Base-by-base conservation (phyloP, 1,140 invertebrate species). In the Thaumetopoea pityocampa region DNA sequence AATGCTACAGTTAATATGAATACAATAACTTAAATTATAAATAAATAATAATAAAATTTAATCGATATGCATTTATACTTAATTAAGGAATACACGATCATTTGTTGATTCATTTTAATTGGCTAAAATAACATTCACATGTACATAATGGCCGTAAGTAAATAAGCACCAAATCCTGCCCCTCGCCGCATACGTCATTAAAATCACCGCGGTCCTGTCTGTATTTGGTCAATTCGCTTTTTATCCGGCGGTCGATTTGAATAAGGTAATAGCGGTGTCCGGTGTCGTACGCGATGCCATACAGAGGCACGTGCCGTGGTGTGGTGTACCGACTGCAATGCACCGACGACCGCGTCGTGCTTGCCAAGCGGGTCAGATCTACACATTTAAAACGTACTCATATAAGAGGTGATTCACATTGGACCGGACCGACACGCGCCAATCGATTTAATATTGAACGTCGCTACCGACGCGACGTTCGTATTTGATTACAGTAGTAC, bases 241-340 rank as follows among this genome's bases (percentile, higher is more conserved):
- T 79, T 79, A 65, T 59, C 49, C 44, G 12, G 33, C 14, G 28
- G 38, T 30, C 23, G 28, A 80, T 80, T 74, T 78, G 51, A 71
- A 78, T 81, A 68, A 60, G 60, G 51, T 70, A 64, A 61, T 76
- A 69, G 76, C 55, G 29, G 52, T 59, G 59, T 63, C 60, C 54
- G 55, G 61, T 65, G 22, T 51, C 51, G 62, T 66, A 63, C 59
- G 69, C 57, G 54, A 62, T 66, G 14, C 64, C 67, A 67, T 76
- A 69, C 51, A 40, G 28, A 67, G 69, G 9, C 53, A 69, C 68
- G 65, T 67, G 64, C 57, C 46, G 46, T 41, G 43, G 37, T 63
- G 60, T 61, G 46, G 54, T 51, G 54, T 62, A 51, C 51, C 56
- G 32, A 23, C 46, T 36, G 57, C 48, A 42, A 52, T 52, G 60